Percentiles rank a stretch among this genome's conserved stretches.
phyloP scores from a whole-genome alignment of 2,888 invertebrate genomes.

The Boloria selene region DNA sequence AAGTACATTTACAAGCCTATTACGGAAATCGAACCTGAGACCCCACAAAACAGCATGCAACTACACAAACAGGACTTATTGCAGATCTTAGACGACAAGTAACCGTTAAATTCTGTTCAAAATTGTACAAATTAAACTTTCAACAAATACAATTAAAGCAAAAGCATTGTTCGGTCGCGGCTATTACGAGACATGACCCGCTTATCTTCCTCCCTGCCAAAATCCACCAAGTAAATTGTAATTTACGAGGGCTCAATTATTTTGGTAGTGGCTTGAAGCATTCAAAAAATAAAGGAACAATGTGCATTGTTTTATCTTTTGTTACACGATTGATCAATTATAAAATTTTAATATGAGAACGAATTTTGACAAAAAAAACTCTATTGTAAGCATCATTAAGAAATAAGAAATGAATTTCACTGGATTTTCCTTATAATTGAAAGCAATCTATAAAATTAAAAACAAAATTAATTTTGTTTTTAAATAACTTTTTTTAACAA shows the following conservation, averaged over 20 bases:
- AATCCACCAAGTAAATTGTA: slow-evolving; percentile 3
- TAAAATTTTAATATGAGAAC: slow-evolving; percentile 11
- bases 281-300: slow-evolving; percentile 18
- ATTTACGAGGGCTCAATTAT: slow-evolving; percentile 11
- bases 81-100: too few species aligned
- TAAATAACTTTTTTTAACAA: too few species aligned
- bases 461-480: too few species aligned
- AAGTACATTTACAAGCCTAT: too few species aligned
- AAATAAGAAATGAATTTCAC: too few species aligned
- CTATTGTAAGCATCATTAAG: too few species aligned
- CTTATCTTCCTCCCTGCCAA: slow-evolving; percentile 9
- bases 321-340: slow-evolving; percentile 16
- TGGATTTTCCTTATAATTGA: too few species aligned
- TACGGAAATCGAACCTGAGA: too few species aligned
- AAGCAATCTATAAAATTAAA: too few species aligned
- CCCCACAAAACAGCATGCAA: too few species aligned
- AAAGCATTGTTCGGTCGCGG: not conserved
- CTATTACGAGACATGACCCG: slow-evolving; percentile 13
- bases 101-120: too few species aligned
- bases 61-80: too few species aligned
- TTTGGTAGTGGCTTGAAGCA: slow-evolving; percentile 7
- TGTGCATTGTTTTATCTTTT: slow-evolving; percentile 17
- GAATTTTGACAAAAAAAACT: not conserved
- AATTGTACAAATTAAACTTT: slow-evolving; percentile 5
- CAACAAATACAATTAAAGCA: slow-evolving; percentile 11